Conservation (phyloP, 2,888 invertebrate species). For the Stictocephala bisonia region DNA sequence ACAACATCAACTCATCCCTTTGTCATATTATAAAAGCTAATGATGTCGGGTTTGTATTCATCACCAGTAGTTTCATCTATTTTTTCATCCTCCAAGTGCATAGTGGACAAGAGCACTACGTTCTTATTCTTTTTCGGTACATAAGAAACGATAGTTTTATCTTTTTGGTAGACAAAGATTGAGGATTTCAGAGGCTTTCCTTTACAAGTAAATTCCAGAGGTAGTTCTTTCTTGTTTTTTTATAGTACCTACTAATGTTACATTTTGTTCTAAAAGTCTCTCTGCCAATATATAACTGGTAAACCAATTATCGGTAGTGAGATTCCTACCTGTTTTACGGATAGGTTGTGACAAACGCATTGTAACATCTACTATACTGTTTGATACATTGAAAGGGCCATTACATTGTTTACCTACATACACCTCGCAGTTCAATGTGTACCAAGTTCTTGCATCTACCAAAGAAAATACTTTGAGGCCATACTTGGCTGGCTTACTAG, state of each 20-base stretch:
- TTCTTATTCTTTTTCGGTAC: too few species aligned
- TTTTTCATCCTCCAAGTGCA: background rate
- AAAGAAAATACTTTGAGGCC: background rate
- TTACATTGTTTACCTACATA: background rate
- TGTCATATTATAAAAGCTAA: too few species aligned
- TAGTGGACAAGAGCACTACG: too few species aligned
- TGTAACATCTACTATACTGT: background rate
- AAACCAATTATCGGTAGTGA: background rate
- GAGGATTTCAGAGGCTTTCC: background rate
- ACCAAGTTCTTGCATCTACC: background rate
- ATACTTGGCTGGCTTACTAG: too few species aligned
- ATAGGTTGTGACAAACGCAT: conserved; percentile 2
- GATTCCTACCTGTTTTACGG: too few species aligned
- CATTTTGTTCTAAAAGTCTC: background rate
- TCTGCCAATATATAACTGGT: background rate
- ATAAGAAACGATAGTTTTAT: background rate
- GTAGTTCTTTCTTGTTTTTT: background rate
- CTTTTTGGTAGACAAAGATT: background rate
- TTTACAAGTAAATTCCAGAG: background rate
- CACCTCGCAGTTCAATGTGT: background rate
- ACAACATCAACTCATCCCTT: too few species aligned
- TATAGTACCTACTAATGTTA: background rate
- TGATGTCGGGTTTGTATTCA: background rate
- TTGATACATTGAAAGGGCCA: background rate
- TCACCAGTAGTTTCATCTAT: background rate